These are phyloP conservation scores for Drosophila trapezifrons DNA, from an alignment of 1,140 invertebrate species.

Conservation along the genomic window DNA sequence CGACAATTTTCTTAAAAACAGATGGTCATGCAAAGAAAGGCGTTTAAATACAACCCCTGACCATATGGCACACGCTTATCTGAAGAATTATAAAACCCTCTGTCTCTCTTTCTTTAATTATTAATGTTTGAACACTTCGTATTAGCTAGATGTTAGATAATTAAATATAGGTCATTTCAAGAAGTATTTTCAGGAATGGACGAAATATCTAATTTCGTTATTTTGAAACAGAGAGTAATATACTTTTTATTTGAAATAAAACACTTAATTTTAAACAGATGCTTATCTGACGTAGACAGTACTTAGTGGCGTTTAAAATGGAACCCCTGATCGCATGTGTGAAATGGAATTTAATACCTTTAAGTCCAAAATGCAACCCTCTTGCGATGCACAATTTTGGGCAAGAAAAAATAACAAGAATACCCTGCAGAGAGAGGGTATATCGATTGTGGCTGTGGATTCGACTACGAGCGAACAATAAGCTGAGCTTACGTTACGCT, in stretches of 20 bases:
- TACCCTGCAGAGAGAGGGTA: conserved; percentile 18
- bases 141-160: not conserved
- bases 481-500: conserved; percentile 83
- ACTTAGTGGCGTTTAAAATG: not conserved
- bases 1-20: not conserved
- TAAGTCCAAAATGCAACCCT: conserved; percentile 3
- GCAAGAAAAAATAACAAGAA: conserved; percentile 28
- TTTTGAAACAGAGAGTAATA: not conserved
- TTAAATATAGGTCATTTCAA: too few species aligned
- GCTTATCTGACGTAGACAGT: not conserved
- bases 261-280: not conserved
- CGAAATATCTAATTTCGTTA: too few species aligned
- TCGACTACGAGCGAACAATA: conserved; percentile 61
- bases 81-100: not conserved
- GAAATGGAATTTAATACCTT: conserved; percentile 7
- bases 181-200: too few species aligned
- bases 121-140: not conserved
- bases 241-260: not conserved
- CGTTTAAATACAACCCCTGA: not conserved
- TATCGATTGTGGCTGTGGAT: conserved; percentile 48
- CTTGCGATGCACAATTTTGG: conserved; percentile 3
- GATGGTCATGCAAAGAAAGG: not conserved
- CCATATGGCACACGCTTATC: too few species aligned
- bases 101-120: not conserved
- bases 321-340: conserved; percentile 2